Conservation (phyloP, 2,888 invertebrate genomes). For the Matsumyia berberina region DNA sequence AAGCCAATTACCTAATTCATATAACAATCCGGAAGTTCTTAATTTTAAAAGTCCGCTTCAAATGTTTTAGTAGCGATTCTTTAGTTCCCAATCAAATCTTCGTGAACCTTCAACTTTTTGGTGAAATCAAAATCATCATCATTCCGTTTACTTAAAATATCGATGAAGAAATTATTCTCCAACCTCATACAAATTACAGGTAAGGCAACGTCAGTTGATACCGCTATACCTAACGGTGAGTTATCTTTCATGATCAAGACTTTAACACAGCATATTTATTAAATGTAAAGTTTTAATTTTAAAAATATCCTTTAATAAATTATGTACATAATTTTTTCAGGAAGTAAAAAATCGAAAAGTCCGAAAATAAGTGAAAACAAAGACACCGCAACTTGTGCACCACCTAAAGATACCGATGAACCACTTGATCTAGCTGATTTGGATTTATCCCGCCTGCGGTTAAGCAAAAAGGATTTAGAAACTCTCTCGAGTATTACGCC, state of each 20-base stretch:
- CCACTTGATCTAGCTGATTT: constrained; percentile 87
- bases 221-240: constrained; percentile 10
- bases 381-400: constrained; percentile 24
- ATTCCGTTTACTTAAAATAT: too few relatives aligned
- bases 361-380: constrained; percentile 59
- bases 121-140: too few relatives aligned
- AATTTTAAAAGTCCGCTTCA: too few relatives aligned
- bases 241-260: not conserved
- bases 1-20: too few relatives aligned
- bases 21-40: too few relatives aligned
- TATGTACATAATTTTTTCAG: constrained; percentile 67
- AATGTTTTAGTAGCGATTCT: too few relatives aligned
- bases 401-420: constrained; percentile 77
- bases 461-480: constrained; percentile 89
- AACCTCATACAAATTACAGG: not conserved
- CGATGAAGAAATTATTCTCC: not conserved
- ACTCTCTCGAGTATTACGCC: constrained; percentile 89
- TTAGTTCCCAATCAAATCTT: too few relatives aligned
- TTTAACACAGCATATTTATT: constrained; percentile 1
- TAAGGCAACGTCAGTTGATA: not conserved
- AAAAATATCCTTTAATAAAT: constrained; percentile 14
- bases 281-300: not conserved
- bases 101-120: too few relatives aligned
- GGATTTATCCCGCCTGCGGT: constrained; percentile 88
- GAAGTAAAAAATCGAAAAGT: constrained; percentile 72